These are phyloP conservation scores for Andrena bucephala DNA, from an alignment of 2,888 invertebrate species.

Conservation along the genomic window DNA sequence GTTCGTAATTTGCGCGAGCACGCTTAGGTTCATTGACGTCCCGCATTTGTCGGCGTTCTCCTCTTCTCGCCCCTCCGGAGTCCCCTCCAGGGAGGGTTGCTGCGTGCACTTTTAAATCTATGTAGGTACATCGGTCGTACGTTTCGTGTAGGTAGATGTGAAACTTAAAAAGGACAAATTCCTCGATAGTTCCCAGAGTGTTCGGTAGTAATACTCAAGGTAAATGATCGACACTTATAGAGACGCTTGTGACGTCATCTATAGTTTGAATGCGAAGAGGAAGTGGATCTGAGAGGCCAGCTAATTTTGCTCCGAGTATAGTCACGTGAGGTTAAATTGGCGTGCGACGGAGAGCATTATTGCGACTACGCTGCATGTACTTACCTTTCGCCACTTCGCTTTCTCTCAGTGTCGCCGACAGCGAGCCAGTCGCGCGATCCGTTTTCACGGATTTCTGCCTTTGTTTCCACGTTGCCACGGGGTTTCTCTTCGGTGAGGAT, in stretches of 20 bases:
- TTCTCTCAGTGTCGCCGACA: constrained; percentile 27
- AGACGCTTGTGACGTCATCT: too few species aligned
- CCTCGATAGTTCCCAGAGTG: too few species aligned
- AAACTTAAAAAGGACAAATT: too few species aligned
- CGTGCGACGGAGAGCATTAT: background rate
- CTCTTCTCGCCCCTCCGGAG: background rate
- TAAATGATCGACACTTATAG: too few species aligned
- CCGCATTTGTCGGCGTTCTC: background rate
- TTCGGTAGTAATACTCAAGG: too few species aligned
- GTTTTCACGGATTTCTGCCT: constrained; percentile 64
- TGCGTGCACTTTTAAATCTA: background rate
- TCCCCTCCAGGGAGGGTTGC: background rate
- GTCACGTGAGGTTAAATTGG: background rate
- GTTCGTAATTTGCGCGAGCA: constrained; percentile 12
- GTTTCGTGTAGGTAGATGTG: background rate
- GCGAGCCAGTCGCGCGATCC: constrained; percentile 60
- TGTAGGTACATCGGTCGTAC: background rate
- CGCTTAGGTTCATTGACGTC: constrained; percentile 9
- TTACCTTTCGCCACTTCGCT: background rate
- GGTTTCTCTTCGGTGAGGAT: constrained; percentile 23
- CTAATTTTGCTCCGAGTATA: background rate
- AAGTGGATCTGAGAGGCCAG: background rate
- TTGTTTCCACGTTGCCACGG: constrained; percentile 61
- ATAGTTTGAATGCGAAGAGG: too few species aligned
- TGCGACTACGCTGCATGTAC: background rate